These are phyloP conservation scores for Cyprinodon variegatus DNA, from an alignment of 2,113 vertebrate genomes.

Conservation along the genomic window DNA sequence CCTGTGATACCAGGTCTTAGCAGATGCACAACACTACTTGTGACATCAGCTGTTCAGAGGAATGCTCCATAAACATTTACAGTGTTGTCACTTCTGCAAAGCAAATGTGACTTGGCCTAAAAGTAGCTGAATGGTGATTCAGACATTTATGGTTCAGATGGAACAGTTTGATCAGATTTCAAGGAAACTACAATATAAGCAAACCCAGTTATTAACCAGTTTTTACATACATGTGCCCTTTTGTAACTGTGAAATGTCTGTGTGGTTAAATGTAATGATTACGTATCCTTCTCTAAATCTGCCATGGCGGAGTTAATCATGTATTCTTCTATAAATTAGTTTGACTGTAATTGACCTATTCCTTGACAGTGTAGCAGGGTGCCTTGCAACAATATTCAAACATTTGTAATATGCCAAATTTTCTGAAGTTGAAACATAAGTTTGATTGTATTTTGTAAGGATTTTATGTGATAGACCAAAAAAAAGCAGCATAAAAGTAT, in stretches of 20 bases:
- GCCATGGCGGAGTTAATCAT: constrained; percentile 24
- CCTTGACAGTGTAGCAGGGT: constrained; percentile 14
- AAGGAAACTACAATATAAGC: constrained; percentile 18
- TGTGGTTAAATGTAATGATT: constrained; percentile 4
- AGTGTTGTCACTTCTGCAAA: not conserved
- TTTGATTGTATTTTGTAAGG: not conserved
- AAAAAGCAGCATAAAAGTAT: not conserved
- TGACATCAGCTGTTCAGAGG: not conserved
- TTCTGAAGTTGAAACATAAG: not conserved
- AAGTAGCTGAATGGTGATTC: constrained; percentile 8
- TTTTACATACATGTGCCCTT: constrained; percentile 79
- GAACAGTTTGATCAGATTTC: constrained; percentile 25
- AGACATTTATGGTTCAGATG: not conserved
- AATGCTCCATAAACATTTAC: constrained; percentile 6
- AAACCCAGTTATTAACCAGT: constrained; percentile 65
- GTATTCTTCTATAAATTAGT: constrained; percentile 7
- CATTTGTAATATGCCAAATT: not conserved
- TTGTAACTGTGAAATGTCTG: constrained; percentile 42
- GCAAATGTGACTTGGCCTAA: not conserved
- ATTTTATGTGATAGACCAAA: not conserved
- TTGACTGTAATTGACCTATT: constrained; percentile 9
- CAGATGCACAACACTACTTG: not conserved
- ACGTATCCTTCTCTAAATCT: constrained; percentile 8
- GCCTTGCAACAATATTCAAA: not conserved
- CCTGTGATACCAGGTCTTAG: not conserved